Base-by-base conservation (phyloP, 2,888 invertebrate species). In the Eupelmus urozonus region DNA sequence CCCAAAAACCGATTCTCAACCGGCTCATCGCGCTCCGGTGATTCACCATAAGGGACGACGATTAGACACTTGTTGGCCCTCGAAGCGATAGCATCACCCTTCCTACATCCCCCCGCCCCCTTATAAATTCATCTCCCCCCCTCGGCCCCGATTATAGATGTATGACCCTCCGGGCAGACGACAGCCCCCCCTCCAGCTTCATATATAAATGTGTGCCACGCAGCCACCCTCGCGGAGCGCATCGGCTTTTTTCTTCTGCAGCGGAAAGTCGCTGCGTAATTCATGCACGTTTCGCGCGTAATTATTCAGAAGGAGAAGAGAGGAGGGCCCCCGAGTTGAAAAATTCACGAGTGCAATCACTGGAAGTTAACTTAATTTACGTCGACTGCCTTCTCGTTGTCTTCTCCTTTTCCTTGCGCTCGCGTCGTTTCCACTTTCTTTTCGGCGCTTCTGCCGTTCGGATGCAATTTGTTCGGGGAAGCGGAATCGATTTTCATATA, bases 61-160 rank as follows among this genome's bases (percentile, higher is more conserved):
- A 78, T 78, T 69, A 63, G 59, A 74, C 78, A 78, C 78, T 74
- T 78, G 78, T 78, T 78, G 78, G 65, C 57, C 27, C 63, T 20
- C 20, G 25, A 1, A n/a, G 2, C 42, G 78, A 78, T 74, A 70
- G 1, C 63, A 65, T 74, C 78, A 40, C 55, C 73, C 75, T 20
- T 49, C 2, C 7, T 45, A 18, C n/a, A 11, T 13, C 18, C 59
- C 9, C 45, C 16, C 0, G 0, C 18, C 55, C 27, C 62, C 20
- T 7, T 59, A 60, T 51, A 53, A 16, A 72, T 63, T 42, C 62
- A 72, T 42, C 62, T n/a, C 20, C 18, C 13, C 45, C 45, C 9
- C 16, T 45, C 13, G 2, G 4, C 16, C 13, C 16, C 5, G 34
- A 13, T 18, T 65, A 65, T 65, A 65, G 65, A 65, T 51, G 40